Evolutionary conservation across 2,113 vertebrate genomes (phyloP), one percentile per base, ranked within the genome.

Genomic region (Eubucco bourcierii): DNA sequence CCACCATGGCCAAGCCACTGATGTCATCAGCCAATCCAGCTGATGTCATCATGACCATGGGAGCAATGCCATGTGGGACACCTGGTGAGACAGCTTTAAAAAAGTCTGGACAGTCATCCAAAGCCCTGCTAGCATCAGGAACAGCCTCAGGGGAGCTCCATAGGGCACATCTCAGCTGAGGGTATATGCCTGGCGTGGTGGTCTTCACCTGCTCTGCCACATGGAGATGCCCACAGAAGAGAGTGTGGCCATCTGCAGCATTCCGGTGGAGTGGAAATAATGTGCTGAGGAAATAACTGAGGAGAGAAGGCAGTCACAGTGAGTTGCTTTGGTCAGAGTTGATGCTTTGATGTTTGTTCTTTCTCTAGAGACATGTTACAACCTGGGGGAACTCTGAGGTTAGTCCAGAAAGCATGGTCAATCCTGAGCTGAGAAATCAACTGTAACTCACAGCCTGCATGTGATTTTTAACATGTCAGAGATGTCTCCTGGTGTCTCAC

Each of bases 131-230:
- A 80, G 58, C 61, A 12, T 17, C 7, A 41, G 66, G 47, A 78
- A 12, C 12, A 44, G 50, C 7, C 55, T 66, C 20, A 2, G 39
- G 29, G 8, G 11, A 74, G 39, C 50, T 47, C 16, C n/a, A 7
- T 0, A 1, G 67, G 44, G 20, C 3, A 2, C 58, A 31, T n/a
- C 21, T 75, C 12, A 0, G 14, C 59, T 10, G 8, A 2, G 9
- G 6, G 75, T 1, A 8, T 10, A 1, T 2, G 5, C 17, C 7
- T 59, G 15, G 4, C 25, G 63, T 1, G 1, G 17, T 39, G 53
- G 39, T 41, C 60, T 37, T 72, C 10, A 17, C 85, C 67, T 0
- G 3, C 61, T 47, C 46, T 79, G 61, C 37, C 50, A 70, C 4
- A 2, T 3, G 4, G 39, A n/a, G 47, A 25, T 55, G n/a, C 33